A percentile compares a stretch with the other conserved stretches of the same genome.
These are phyloP conservation scores for Standfussiana lucernea DNA, from an alignment of 2,888 invertebrate species.

Conservation along the genomic window DNA sequence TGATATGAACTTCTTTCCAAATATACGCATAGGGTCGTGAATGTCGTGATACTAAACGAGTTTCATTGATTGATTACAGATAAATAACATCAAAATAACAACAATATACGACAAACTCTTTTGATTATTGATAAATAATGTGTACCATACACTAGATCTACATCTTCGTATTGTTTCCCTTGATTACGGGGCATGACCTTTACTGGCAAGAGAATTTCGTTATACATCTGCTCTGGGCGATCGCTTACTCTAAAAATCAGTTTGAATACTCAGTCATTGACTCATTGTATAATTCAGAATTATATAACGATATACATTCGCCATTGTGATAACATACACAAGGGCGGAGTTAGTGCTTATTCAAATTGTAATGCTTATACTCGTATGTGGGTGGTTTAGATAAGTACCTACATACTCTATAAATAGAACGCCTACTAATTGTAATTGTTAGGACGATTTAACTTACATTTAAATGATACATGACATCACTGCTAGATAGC, in stretches of 20 bases:
- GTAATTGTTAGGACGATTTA: conserved; percentile 50
- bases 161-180: conserved; percentile 47
- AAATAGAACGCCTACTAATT: conserved; percentile 56
- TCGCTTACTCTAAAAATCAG: conserved; percentile 31
- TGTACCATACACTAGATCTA: conserved; percentile 35
- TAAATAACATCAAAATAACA: conserved; percentile 49
- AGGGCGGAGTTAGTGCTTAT: conserved; percentile 51
- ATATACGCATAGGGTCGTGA: background rate
- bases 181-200: conserved; percentile 63
- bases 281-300: conserved; percentile 41
- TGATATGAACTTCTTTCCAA: conserved; percentile 23
- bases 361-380: conserved; percentile 28
- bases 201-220: conserved; percentile 50
- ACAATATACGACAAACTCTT: conserved; percentile 66
- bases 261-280: conserved; percentile 41
- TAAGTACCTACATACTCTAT: conserved; percentile 32
- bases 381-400: conserved; percentile 49
- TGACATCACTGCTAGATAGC: conserved; percentile 60
- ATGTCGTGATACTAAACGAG: background rate
- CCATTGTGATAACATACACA: conserved; percentile 24
- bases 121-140: conserved; percentile 68
- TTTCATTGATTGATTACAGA: conserved; percentile 58
- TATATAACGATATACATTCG: conserved; percentile 48
- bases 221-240: conserved; percentile 58
- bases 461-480: conserved; percentile 64